phyloP scores from a whole-genome alignment of 1,140 invertebrate species.

The Mamestra configurata region DNA sequence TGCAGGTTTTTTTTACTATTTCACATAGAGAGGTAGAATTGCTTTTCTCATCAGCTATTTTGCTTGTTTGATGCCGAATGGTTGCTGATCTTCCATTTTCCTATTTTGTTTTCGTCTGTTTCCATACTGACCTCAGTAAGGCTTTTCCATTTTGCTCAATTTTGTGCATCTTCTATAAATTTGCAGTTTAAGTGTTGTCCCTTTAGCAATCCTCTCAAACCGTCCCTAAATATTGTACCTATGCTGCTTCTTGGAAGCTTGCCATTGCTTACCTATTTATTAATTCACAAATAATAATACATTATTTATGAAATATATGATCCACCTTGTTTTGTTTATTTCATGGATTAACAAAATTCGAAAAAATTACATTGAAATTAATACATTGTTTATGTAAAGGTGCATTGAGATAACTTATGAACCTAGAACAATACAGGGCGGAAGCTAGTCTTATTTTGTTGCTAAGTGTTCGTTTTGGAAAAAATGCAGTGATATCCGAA shows the following conservation, averaged over 20 bases:
- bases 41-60: slow-evolving; percentile 17
- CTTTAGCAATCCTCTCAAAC: not conserved
- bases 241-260: slow-evolving; percentile 17
- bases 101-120: not conserved
- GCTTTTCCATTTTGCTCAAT: not conserved
- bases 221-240: not conserved
- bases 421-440: no score
- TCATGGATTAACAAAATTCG: not conserved
- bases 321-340: not conserved
- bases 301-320: not conserved
- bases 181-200: not conserved
- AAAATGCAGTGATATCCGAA: no score
- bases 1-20: slow-evolving; percentile 23
- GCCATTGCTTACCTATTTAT: not conserved
- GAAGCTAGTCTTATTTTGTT: no score
- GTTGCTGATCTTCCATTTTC: slow-evolving; percentile 1
- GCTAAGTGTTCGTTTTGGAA: no score
- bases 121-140: not conserved
- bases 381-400: no score
- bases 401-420: no score
- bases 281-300: not conserved
- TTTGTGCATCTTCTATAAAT: slow-evolving; percentile 10
- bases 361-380: no score
- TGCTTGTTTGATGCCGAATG: not conserved
- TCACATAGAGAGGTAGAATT: slow-evolving; percentile 11